Evolutionary conservation across 1,140 invertebrate species (phyloP).

Genomic region (Brachionus rotundiformis): DNA sequence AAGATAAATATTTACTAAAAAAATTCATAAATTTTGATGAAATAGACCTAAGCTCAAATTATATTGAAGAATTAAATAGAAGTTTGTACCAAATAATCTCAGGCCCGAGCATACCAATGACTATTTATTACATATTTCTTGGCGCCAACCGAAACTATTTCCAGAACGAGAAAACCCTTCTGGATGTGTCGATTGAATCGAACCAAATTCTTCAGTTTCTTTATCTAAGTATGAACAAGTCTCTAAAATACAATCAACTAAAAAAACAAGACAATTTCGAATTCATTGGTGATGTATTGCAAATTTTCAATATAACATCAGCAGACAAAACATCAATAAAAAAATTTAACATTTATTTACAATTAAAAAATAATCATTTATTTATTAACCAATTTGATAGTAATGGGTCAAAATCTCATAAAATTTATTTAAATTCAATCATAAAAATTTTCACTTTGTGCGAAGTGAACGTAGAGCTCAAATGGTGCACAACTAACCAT

Average conservation of each 20-base stretch:
- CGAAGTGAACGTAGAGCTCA: not conserved
- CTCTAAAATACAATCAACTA: not conserved
- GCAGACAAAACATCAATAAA: not conserved
- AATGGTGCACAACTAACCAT: conserved; percentile 3
- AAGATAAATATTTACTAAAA: conserved; percentile 9
- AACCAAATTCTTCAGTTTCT: not conserved
- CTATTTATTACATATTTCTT: conserved; percentile 35
- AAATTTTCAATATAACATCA: not conserved
- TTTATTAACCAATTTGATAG: conserved; percentile 4
- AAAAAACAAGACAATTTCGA: not conserved
- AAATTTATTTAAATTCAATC: not conserved
- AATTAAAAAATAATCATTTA: conserved; percentile 20
- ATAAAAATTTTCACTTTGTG: not conserved
- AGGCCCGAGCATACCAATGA: conserved; percentile 34
- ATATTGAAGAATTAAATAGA: conserved; percentile 22
- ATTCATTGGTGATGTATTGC: not conserved
- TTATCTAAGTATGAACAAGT: not conserved
- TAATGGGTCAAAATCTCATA: not conserved
- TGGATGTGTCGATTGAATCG: not conserved
- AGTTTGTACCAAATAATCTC: conserved; percentile 1
- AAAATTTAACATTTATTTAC: not conserved
- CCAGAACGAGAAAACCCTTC: not conserved
- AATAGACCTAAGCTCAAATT: conserved; percentile 3
- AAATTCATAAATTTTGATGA: conserved; percentile 1
- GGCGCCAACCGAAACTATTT: conserved; percentile 45